phyloP scores from a whole-genome alignment of 2,888 invertebrate genomes.

The Syritta pipiens region DNA sequence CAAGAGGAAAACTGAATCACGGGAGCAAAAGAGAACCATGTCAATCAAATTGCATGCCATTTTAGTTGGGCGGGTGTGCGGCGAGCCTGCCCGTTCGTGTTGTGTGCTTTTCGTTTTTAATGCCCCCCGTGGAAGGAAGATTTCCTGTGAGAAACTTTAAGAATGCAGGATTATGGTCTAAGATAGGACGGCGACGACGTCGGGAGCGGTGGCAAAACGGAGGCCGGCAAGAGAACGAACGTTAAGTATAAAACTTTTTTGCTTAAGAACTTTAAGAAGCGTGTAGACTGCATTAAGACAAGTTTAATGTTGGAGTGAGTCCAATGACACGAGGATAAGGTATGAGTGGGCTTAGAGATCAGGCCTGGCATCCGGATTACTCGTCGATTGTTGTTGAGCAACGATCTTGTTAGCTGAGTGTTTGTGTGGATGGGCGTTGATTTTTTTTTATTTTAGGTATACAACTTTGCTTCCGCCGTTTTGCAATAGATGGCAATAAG shows the following conservation, averaged over 20 bases:
- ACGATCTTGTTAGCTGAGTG: too few relatives aligned
- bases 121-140: slow-evolving; percentile 30
- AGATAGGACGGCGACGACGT: too few relatives aligned
- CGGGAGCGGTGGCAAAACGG: not conserved
- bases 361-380: too few relatives aligned
- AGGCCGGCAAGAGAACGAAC: not conserved
- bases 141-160: slow-evolving; percentile 54
- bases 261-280: not conserved
- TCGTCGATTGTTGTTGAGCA: too few relatives aligned
- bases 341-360: too few relatives aligned
- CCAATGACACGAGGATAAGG: too few relatives aligned
- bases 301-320: too few relatives aligned
- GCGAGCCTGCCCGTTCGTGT: slow-evolving; percentile 22
- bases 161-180: slow-evolving; percentile 28
- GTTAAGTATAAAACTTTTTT: not conserved
- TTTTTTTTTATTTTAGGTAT: too few relatives aligned
- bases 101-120: slow-evolving; percentile 36
- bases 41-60: slow-evolving; percentile 69
- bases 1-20: slow-evolving; percentile 43
- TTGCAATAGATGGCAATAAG: too few relatives aligned
- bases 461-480: too few relatives aligned
- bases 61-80: slow-evolving; percentile 25
- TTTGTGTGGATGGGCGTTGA: too few relatives aligned
- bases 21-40: slow-evolving; percentile 61
- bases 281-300: too few relatives aligned